phyloP scores from a whole-genome alignment of 2,113 vertebrate genomes.

The Nibea albiflora region DNA sequence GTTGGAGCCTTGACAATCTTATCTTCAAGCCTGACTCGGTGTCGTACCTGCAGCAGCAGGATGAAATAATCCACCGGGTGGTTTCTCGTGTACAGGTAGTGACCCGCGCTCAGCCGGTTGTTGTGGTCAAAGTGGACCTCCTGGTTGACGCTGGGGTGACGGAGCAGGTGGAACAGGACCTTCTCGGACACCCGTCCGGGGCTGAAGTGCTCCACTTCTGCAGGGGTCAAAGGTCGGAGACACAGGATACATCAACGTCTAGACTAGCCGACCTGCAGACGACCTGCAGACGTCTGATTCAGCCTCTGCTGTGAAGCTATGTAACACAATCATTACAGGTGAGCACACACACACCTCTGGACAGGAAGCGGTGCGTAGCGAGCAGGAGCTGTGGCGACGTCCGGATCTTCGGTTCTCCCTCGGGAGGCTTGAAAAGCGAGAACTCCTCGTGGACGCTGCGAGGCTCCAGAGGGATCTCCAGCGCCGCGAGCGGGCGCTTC shows the following conservation, averaged over 20 bases:
- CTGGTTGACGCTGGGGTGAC: slow-evolving; percentile 93
- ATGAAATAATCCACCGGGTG: slow-evolving; percentile 93
- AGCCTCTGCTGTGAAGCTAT: neutral
- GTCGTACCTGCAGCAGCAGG: slow-evolving; percentile 90
- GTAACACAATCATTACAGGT: no score
- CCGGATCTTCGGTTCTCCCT: slow-evolving; percentile 87
- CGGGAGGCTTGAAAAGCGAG: slow-evolving; percentile 89
- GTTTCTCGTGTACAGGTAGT: slow-evolving; percentile 93
- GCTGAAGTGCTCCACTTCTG: slow-evolving; percentile 93
- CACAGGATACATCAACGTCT: neutral
- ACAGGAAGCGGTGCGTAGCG: slow-evolving; percentile 93
- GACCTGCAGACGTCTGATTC: no score
- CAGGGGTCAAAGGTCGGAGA: slow-evolving; percentile 31
- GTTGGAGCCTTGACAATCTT: no score
- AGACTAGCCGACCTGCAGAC: neutral
- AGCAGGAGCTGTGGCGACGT: slow-evolving; percentile 93
- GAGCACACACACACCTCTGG: slow-evolving; percentile 85
- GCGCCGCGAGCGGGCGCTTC: slow-evolving; percentile 82
- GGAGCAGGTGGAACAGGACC: slow-evolving; percentile 90
- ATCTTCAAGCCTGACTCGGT: no score
- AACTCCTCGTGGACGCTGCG: slow-evolving; percentile 86
- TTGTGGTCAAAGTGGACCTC: slow-evolving; percentile 90
- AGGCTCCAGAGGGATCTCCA: slow-evolving; percentile 84
- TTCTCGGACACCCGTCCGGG: slow-evolving; percentile 89
- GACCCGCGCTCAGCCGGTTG: slow-evolving; percentile 86